phyloP scores from a whole-genome alignment of 2,888 invertebrate genomes.

The Tanypteryx hageni region DNA sequence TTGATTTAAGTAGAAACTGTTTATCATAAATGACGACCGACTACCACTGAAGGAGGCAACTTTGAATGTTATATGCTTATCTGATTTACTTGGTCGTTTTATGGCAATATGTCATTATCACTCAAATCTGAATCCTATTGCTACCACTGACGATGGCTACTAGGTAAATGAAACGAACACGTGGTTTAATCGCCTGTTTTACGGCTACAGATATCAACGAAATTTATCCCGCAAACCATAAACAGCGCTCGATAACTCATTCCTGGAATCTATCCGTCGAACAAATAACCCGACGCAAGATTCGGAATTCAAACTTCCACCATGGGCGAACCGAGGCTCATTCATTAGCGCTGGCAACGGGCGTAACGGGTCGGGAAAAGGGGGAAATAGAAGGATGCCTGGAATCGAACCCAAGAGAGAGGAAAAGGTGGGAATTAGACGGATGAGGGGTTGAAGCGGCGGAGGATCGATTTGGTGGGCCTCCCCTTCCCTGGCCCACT shows the following conservation, averaged over 20 bases:
- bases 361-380: background rate
- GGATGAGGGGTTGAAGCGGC: background rate
- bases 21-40: too few species aligned
- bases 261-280: background rate
- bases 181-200: too few species aligned
- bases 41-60: too few species aligned
- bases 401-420: background rate
- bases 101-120: background rate
- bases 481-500: slow-evolving; percentile 47
- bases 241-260: background rate
- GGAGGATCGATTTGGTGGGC: slow-evolving; percentile 55
- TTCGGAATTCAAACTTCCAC: too few species aligned
- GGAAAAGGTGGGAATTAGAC: slow-evolving; percentile 15
- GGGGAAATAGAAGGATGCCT: slow-evolving; percentile 10
- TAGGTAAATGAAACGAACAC: too few species aligned
- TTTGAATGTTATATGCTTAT: too few species aligned
- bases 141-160: background rate
- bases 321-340: too few species aligned
- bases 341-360: background rate
- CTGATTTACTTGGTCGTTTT: too few species aligned
- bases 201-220: background rate
- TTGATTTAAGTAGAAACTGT: too few species aligned
- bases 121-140: background rate
- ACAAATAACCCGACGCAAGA: too few species aligned
- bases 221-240: background rate